phyloP scores from a whole-genome alignment of 2,888 invertebrate genomes.

The Globia sparganii region DNA sequence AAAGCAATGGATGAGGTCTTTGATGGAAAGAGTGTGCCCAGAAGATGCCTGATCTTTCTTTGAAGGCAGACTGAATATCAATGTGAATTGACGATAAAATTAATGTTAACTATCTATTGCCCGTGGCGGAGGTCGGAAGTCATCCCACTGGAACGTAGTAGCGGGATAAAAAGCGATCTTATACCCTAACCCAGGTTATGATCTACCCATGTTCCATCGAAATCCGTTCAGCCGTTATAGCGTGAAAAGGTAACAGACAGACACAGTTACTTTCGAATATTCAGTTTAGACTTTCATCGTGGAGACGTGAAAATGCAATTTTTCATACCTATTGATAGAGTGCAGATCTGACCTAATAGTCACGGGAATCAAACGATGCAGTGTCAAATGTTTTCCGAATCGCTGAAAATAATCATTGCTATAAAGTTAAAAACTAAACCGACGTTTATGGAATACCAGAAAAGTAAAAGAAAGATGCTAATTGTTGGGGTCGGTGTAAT shows the following conservation, averaged over 20 bases:
- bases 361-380: background rate
- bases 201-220: background rate
- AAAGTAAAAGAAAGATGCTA: no score
- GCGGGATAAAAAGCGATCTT: background rate
- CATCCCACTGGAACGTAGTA: background rate
- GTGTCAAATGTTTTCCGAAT: background rate
- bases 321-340: background rate
- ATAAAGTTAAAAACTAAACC: no score
- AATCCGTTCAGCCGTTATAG: background rate
- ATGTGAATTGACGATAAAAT: background rate
- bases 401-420: background rate
- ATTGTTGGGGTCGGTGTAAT: background rate
- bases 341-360: background rate
- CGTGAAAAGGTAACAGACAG: background rate
- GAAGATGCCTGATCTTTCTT: background rate
- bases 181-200: background rate
- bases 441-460: background rate
- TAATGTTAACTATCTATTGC: background rate
- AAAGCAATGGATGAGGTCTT: background rate
- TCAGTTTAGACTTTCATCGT: background rate
- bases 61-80: background rate
- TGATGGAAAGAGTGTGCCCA: background rate
- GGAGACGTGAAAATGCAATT: no score
- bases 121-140: background rate
- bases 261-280: background rate